Conservation (phyloP, 2,888 invertebrate genomes). For the Odontocerum albicorne region DNA sequence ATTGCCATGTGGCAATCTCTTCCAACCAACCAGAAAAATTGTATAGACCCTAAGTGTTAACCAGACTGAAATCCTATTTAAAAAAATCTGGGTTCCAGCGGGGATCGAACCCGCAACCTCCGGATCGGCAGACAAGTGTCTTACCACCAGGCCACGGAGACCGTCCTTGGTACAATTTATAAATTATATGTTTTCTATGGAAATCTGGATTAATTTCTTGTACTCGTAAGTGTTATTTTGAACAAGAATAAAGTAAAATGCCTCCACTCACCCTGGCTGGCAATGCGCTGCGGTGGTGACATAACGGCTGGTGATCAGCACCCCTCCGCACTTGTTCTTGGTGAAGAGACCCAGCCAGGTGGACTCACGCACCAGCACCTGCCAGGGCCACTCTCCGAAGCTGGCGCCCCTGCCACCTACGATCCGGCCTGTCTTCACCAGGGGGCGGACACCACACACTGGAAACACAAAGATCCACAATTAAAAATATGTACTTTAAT, state of each 20-base stretch:
- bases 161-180: too few relatives aligned
- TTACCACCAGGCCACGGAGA: too few relatives aligned
- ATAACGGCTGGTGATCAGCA: conserved; percentile 83
- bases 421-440: conserved; percentile 77
- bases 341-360: conserved; percentile 93
- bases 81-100: too few relatives aligned
- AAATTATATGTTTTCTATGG: too few relatives aligned
- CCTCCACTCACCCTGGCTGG: conserved; percentile 76
- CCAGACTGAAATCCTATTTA: too few relatives aligned
- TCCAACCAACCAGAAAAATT: too few relatives aligned
- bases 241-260: neutral
- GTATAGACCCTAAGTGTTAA: too few relatives aligned
- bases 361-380: conserved; percentile 86
- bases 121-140: too few relatives aligned
- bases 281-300: conserved; percentile 94
- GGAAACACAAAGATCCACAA: conserved; percentile 41
- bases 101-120: too few relatives aligned
- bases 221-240: too few relatives aligned
- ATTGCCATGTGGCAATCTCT: too few relatives aligned
- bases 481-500: neutral
- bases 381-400: conserved; percentile 93
- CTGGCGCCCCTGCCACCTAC: conserved; percentile 86
- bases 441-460: conserved; percentile 88
- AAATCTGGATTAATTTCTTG: too few relatives aligned
- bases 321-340: conserved; percentile 94